Evolutionary conservation across 2,888 invertebrate genomes (phyloP), one percentile per base, ranked within the genome.

Genomic region (Macaria notata): DNA sequence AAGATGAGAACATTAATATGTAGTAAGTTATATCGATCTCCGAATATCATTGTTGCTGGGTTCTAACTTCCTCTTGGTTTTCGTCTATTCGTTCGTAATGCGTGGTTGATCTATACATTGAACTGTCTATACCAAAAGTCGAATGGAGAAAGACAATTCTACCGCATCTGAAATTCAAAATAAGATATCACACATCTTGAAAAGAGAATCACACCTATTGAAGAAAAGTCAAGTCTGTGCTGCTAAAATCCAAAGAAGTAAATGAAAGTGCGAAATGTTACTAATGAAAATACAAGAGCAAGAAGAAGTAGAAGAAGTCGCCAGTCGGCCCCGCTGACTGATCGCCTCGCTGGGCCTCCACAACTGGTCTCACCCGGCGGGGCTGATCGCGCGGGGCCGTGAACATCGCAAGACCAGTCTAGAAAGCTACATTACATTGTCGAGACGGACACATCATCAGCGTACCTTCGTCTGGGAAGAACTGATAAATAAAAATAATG

Each of bases 281-380:
- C 19, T 19, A 19, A 19, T 2, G 19, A 19, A 19, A 19, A 19
- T 19, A 19, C 19, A 19, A 41, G 4, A 9, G 4, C 9, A 36
- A 36, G 41, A 41, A 41, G 6, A 41, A 41, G 9, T 5, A 45
- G 8, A 46, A 33, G 9, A 33, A n/a, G 9, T 33, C 30, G 29
- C 1, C n/a, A 36, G 36, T 36, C 33, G 36, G 8, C 46, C 6
- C 4, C 6, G 33, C n/a, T 19, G 6, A 36, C 50, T 30, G 50
- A 44, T 50, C 44, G 50, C 44, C 29, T 50, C 38, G 30, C 50
- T 38, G 50, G 50, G 44, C 44, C 50, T 50, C 50, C 50, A 33
- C 50, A 43, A 44, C 9, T n/a, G 50, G 50, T 50, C 50, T 50
- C 50, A 50, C 43, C 44, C 9, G 44, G 44, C 30, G n/a, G 50